phyloP scores from a whole-genome alignment of 1,140 invertebrate genomes.

The Zaprionus camerounensis region DNA sequence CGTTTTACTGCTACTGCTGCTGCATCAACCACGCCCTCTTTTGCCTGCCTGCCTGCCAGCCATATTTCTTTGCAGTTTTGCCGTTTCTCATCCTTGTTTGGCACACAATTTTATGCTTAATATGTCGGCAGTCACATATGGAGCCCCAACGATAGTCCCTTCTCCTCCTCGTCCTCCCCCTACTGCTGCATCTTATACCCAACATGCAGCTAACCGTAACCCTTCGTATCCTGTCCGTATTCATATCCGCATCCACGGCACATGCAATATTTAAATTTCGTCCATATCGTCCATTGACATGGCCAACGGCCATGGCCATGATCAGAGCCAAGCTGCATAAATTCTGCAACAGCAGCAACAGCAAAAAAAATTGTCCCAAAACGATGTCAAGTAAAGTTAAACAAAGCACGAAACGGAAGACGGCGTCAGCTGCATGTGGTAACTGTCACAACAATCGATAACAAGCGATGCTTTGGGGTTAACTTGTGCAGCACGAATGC shows the following conservation, averaged over 20 bases:
- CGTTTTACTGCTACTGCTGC: slow-evolving; percentile 35
- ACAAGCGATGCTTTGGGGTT: slow-evolving; percentile 15
- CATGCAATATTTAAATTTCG: slow-evolving; percentile 79
- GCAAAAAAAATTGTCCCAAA: slow-evolving; percentile 38
- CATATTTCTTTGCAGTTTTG: slow-evolving; percentile 42
- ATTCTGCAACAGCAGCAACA: slow-evolving; percentile 34
- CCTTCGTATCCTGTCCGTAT: slow-evolving; percentile 20
- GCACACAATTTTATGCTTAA: slow-evolving; percentile 78
- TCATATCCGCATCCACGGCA: slow-evolving; percentile 37
- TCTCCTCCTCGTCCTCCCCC: background rate
- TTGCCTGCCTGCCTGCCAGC: slow-evolving; percentile 8
- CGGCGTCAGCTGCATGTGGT: slow-evolving; percentile 46
- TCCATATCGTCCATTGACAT: slow-evolving; percentile 57
- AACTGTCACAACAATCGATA: slow-evolving; percentile 50
- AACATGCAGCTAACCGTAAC: slow-evolving; percentile 35
- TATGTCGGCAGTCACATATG: slow-evolving; percentile 74
- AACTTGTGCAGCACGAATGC: slow-evolving; percentile 10
- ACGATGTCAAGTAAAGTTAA: slow-evolving; percentile 43
- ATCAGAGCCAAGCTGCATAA: slow-evolving; percentile 61
- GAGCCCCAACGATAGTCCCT: slow-evolving; percentile 21
- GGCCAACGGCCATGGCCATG: slow-evolving; percentile 74
- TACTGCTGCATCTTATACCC: slow-evolving; percentile 5
- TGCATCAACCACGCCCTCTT: slow-evolving; percentile 49
- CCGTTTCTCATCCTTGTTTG: slow-evolving; percentile 71
- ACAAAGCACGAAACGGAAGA: slow-evolving; percentile 1